Conservation (phyloP, 2,113 vertebrate species). For the Alouatta palliata region DNA sequence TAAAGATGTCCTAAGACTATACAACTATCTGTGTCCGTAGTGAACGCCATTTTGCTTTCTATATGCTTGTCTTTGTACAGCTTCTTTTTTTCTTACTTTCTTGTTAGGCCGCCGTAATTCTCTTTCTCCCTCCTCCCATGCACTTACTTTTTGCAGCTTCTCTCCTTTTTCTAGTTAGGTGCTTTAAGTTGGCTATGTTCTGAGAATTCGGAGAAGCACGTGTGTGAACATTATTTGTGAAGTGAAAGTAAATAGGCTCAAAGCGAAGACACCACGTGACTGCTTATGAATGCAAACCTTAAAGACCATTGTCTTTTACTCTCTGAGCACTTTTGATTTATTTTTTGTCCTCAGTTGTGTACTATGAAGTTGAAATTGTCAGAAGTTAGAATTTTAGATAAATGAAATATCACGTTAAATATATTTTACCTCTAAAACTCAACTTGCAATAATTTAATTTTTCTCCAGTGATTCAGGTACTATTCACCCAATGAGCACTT, state of each 20-base stretch:
- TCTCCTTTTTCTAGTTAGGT: neutral
- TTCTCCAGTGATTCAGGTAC: neutral
- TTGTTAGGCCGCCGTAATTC: neutral
- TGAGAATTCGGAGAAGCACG: neutral
- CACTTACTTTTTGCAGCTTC: too few species aligned
- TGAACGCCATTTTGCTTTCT: neutral
- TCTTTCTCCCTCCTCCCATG: neutral
- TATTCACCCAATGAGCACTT: neutral
- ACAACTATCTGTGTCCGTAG: neutral
- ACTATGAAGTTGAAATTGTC: neutral
- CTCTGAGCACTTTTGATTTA: neutral
- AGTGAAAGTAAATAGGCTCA: neutral
- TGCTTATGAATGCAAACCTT: neutral
- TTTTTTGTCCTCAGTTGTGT: neutral
- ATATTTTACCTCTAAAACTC: conserved; percentile 23
- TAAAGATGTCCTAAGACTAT: neutral
- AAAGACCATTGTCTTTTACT: neutral
- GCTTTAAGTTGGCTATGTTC: neutral
- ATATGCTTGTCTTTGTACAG: neutral
- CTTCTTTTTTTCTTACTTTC: neutral
- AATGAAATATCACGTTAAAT: neutral
- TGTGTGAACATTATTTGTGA: neutral
- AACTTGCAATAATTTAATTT: neutral
- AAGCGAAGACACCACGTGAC: neutral
- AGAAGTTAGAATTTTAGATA: neutral